Percentiles rank a stretch among this genome's conserved stretches.
phyloP scores from a whole-genome alignment of 2,888 invertebrate species.

The Ditylenchus weischeri region DNA sequence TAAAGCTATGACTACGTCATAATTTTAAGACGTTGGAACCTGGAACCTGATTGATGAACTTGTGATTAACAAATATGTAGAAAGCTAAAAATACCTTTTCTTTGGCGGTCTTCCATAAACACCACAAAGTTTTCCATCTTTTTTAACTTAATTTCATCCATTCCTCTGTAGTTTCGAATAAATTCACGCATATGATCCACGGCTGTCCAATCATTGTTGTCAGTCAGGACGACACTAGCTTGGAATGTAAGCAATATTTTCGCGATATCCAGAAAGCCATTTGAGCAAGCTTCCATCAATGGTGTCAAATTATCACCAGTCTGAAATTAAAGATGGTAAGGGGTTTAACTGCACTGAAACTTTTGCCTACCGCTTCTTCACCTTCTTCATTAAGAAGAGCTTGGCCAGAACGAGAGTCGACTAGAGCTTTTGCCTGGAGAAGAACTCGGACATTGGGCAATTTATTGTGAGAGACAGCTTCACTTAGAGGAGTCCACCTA shows the following conservation, averaged over 20 bases:
- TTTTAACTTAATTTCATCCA: slow-evolving; percentile 16
- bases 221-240: slow-evolving; percentile 30
- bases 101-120: slow-evolving; percentile 20
- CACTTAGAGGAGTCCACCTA: slow-evolving; percentile 44
- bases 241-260: slow-evolving; percentile 32
- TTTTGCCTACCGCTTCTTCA: slow-evolving; percentile 18
- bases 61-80: not conserved
- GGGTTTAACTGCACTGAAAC: not conserved
- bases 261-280: slow-evolving; percentile 35
- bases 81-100: slow-evolving; percentile 20
- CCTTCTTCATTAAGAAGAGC: slow-evolving; percentile 25
- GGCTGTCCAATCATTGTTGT: slow-evolving; percentile 36
- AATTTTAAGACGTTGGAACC: no score
- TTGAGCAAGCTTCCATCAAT: slow-evolving; percentile 42
- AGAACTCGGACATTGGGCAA: slow-evolving; percentile 32
- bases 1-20: no score
- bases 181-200: slow-evolving; percentile 34
- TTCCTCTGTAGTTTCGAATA: slow-evolving; percentile 11
- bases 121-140: slow-evolving; percentile 18
- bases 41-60: no score
- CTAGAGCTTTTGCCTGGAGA: slow-evolving; percentile 34
- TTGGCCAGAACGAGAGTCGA: slow-evolving; percentile 27
- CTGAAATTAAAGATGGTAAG: slow-evolving; percentile 9
- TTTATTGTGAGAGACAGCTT: slow-evolving; percentile 36
- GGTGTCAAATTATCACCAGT: slow-evolving; percentile 36